phyloP scores from a whole-genome alignment of 2,888 invertebrate genomes.

The Adelphocoris suturalis region DNA sequence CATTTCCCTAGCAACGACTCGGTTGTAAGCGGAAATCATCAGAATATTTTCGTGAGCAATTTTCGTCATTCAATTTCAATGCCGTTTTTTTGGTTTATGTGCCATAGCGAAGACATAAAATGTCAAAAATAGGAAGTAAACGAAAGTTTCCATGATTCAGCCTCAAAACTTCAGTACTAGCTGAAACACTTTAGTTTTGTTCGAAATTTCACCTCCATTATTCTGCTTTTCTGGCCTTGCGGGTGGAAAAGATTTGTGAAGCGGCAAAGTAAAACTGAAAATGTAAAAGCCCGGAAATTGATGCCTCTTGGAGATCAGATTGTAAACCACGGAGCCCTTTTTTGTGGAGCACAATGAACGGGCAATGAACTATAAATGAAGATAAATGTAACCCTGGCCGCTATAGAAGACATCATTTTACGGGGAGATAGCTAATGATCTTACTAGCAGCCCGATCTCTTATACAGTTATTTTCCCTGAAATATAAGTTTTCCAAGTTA shows the following conservation, averaged over 20 bases:
- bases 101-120: too few species aligned
- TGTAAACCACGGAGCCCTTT: not conserved
- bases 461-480: not conserved
- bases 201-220: too few species aligned
- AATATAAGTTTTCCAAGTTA: not conserved
- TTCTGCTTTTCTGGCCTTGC: too few species aligned
- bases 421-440: not conserved
- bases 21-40: too few species aligned
- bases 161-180: too few species aligned
- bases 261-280: not conserved
- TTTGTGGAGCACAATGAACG: not conserved
- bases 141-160: too few species aligned
- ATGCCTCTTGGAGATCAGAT: not conserved
- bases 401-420: not conserved
- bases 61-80: too few species aligned
- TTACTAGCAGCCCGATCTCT: not conserved
- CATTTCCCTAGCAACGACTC: too few species aligned
- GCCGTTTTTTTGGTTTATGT: too few species aligned
- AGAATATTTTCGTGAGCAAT: too few species aligned
- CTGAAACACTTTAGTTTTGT: too few species aligned
- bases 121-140: too few species aligned
- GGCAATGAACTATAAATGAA: conserved; percentile 9
- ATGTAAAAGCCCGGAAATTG: conserved; percentile 36
- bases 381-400: not conserved
- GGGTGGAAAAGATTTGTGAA: not conserved